Conservation (phyloP, 2,113 vertebrate species). For the Muntiacus reevesi region DNA sequence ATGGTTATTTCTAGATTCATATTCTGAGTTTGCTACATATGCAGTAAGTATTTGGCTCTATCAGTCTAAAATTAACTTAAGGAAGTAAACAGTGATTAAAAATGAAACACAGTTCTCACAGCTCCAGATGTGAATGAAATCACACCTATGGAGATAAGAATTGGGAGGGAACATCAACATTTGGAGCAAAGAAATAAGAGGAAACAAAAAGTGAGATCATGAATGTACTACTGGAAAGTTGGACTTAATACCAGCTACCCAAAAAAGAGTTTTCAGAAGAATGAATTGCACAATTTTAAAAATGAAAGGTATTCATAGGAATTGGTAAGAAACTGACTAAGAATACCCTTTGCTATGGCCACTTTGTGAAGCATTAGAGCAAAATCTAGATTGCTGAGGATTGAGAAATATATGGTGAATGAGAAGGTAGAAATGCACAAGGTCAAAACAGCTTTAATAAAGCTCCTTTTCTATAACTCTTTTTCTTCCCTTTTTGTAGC, state of each 20-base stretch:
- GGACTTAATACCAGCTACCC: not conserved
- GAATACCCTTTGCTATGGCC: not conserved
- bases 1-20: not conserved
- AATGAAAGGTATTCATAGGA: not conserved
- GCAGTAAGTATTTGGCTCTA: not conserved
- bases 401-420: not conserved
- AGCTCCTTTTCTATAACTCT: not conserved
- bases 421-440: not conserved
- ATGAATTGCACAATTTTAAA: not conserved
- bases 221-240: not conserved
- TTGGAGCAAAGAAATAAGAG: not conserved
- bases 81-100: not conserved
- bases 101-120: not conserved
- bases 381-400: not conserved
- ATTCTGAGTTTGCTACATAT: not conserved
- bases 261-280: not conserved
- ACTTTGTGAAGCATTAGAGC: not conserved
- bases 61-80: not conserved
- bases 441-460: not conserved
- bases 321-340: not conserved
- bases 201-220: not conserved
- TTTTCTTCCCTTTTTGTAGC: not conserved
- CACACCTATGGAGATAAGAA: not conserved
- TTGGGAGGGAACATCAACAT: accelerated
- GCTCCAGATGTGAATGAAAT: not conserved